Percentiles rank a stretch among this genome's conserved stretches.
phyloP scores from a whole-genome alignment of 1,140 invertebrate genomes.

The Drosophila mayri region DNA sequence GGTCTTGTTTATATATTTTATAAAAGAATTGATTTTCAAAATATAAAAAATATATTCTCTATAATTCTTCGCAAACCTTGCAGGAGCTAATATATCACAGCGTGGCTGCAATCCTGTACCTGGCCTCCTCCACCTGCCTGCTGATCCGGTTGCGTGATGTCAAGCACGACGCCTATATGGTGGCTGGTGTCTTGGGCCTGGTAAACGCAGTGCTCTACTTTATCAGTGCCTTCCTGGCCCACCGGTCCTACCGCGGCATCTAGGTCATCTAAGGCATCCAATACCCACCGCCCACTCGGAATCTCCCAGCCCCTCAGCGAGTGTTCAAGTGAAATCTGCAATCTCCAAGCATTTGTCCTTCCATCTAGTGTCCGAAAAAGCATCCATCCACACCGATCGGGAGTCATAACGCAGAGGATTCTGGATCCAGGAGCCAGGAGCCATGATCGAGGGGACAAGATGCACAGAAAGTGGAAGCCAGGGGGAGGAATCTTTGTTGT shows the following conservation, averaged over 20 bases:
- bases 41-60: no score
- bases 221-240: constrained; percentile 90
- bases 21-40: no score
- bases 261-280: constrained; percentile 82
- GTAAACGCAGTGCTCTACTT: constrained; percentile 90
- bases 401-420: constrained; percentile 14
- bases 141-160: constrained; percentile 86
- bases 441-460: constrained; percentile 4
- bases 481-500: constrained; percentile 60
- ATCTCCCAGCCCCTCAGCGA: constrained; percentile 19
- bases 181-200: constrained; percentile 90
- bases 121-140: constrained; percentile 89
- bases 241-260: constrained; percentile 89
- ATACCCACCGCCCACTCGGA: constrained; percentile 25
- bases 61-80: background rate
- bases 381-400: background rate
- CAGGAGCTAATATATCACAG: constrained; percentile 93
- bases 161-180: constrained; percentile 88
- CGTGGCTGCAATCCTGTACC: constrained; percentile 89
- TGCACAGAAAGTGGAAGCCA: constrained; percentile 23
- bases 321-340: constrained; percentile 48
- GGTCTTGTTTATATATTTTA: no score
- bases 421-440: background rate
- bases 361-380: constrained; percentile 20
- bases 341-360: constrained; percentile 52